Evolutionary conservation across 2,797 vertebrate species (phyloP).

Genomic region (Phataginus tetradactyla): DNA sequence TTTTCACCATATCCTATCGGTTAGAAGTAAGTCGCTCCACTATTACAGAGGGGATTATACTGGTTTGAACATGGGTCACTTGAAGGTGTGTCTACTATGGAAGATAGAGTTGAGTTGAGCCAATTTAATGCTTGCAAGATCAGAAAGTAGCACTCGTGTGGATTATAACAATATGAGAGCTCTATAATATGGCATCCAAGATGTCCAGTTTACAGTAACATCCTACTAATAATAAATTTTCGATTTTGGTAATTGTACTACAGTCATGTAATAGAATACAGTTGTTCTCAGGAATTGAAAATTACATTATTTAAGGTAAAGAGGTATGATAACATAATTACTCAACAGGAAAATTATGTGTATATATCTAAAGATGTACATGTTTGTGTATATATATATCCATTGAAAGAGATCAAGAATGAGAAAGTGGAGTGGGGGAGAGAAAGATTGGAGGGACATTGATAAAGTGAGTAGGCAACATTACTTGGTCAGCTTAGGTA

Average conservation of each 20-base stretch:
- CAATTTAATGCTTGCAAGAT: background rate
- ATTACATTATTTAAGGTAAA: background rate
- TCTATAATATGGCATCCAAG: background rate
- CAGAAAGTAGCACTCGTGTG: background rate
- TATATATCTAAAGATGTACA: too few species aligned
- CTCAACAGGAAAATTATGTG: background rate
- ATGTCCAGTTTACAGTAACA: background rate
- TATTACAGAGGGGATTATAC: background rate
- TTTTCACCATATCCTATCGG: background rate
- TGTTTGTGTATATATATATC: background rate
- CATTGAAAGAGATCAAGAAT: background rate
- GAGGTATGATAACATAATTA: background rate
- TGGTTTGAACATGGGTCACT: background rate
- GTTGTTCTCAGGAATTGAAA: background rate
- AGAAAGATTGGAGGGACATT: background rate
- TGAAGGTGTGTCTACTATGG: background rate
- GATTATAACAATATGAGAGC: background rate
- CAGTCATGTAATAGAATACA: background rate
- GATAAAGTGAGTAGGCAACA: background rate
- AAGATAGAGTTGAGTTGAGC: background rate
- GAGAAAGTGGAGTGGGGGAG: background rate
- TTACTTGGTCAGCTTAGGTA: background rate
- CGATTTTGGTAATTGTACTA: background rate
- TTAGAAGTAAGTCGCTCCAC: background rate
- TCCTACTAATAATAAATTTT: background rate